Evolutionary conservation across 1,140 invertebrate genomes (phyloP), one percentile per base, ranked within the genome.

Genomic region (Ceratina australensis): DNA sequence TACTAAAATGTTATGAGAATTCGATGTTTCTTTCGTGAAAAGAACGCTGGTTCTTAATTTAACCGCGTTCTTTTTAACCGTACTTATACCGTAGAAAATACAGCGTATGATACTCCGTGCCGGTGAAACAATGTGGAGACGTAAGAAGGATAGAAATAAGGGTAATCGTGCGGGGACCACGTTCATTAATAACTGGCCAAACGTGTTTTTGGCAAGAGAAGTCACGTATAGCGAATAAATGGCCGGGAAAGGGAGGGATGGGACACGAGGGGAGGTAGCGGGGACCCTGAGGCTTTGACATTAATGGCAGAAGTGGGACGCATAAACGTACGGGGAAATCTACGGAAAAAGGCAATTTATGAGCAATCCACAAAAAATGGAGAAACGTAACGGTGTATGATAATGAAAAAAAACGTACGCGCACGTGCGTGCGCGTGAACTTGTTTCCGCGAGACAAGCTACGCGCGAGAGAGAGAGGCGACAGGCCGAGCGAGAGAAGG

Each of bases 271-370:
- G 77, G 74, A 75, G 67, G 68, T 10, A 42, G 33, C 33, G 66
- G 61, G 65, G 52, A 50, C 60, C 67, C n/a, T n/a, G 47, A 28
- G 57, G 60, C 67, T 57, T 68, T 88, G 88, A 90, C 88, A 86
- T 90, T 89, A 89, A 89, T 89, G 83, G 88, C 84, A 89, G 86
- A 88, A 90, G 88, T 89, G 87, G 88, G 86, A 90, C 87, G 85
- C 82, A 88, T 89, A 89, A 90, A 89, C 87, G 33, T 42, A 86
- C 87, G 81, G 74, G 80, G 79, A 80, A 88, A 88, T 80, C 87
- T 81, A 86, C 79, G 85, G 83, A 87, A 89, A 88, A 89, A 85
- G 86, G 87, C 88, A 87, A 90, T 89, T 89, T 88, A 90, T 88
- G 87, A 82, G 71, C 33, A 81, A 71, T 60, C 71, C 78, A 68